These are phyloP conservation scores for Lytechinus pictus DNA, from an alignment of 35 echinoderm and acorn worm species.

Conservation along the genomic window DNA sequence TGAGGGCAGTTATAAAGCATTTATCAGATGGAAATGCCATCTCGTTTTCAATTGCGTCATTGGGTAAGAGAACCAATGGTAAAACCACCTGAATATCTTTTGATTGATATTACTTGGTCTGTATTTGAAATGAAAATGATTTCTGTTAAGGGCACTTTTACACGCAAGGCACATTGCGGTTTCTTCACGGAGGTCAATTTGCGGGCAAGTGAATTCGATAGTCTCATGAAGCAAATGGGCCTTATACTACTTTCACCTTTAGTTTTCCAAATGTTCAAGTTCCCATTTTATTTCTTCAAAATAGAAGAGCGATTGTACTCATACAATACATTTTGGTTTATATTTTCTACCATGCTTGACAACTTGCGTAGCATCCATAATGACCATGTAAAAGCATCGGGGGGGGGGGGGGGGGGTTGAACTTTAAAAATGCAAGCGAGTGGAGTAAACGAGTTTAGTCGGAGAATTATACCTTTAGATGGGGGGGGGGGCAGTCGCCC, in stretches of 20 bases:
- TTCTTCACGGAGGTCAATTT: not conserved
- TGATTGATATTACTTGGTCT: not conserved
- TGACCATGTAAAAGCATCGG: too few relatives aligned
- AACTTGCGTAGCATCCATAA: too few relatives aligned
- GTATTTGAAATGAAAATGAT: conserved; percentile 1
- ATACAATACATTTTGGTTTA: too few relatives aligned
- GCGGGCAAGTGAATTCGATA: not conserved
- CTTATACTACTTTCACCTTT: not conserved
- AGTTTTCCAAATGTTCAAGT: too few relatives aligned
- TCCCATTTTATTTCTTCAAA: too few relatives aligned
- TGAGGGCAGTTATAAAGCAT: not conserved
- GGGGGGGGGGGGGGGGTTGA: too few relatives aligned
- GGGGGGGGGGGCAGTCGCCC: too few relatives aligned
- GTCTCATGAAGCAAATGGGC: not conserved
- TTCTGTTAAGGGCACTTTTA: conserved; percentile 1
- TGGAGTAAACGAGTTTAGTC: too few relatives aligned
- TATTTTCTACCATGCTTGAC: too few relatives aligned
- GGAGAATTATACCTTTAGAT: too few relatives aligned
- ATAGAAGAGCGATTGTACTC: too few relatives aligned
- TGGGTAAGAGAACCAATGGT: not conserved
- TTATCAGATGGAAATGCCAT: not conserved
- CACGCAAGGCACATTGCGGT: not conserved
- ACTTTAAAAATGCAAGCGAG: too few relatives aligned
- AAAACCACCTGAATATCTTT: conserved; percentile 10
- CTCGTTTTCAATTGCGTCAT: not conserved